Base-by-base conservation (phyloP, 2,113 vertebrate genomes). In the Atractosteus spatula region DNA sequence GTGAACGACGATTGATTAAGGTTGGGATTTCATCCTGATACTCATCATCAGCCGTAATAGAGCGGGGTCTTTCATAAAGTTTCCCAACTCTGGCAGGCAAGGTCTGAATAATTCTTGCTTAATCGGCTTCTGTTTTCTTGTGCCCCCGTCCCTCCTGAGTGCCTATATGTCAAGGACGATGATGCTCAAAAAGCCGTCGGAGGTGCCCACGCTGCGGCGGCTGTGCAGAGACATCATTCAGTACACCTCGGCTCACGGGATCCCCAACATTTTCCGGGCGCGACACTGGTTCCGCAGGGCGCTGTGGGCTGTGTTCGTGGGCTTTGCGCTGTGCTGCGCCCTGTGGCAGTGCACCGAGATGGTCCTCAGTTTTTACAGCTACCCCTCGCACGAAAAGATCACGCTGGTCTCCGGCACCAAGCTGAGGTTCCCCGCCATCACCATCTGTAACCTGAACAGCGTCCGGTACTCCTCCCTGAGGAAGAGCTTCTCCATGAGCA, bases 341-440 rank as follows among this genome's bases (percentile, higher is more conserved):
- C 64, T 81, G 4, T 81, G 76, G 79, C 79, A 81, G 71, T 81
- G 79, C 66, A 78, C 74, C n/a, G 69, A 81, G 66, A 78, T 81
- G 71, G 69, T 76, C 55, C 45, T 78, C 51, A 76, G 55, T 8
- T 81, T 74, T 62, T 81, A 81, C 74, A 74, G 55, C 5, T 81
- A 81, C 71, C 79, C 79, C 3, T 81, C 76, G 3, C 79, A 78
- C 1, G 79, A 81, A 62, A 78, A 78, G 76, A 78, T 81, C 68
- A 78, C 70, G 67, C 72, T 81, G 3, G 75, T 78, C 66, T 81
- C 79, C 43, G 69, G 67, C n/a, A 66, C 79, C 69, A 71, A 57
- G 62, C 77, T 78, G 56, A 78, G 69, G 47, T 81, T 81, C 56
- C 79, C 79, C 1, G 79, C 79, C 2, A 56, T 81, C 69, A 81